Percentiles rank a stretch among this genome's conserved stretches.
phyloP scores from a whole-genome alignment of 2,113 vertebrate genomes.

The Cephalopterus ornatus region DNA sequence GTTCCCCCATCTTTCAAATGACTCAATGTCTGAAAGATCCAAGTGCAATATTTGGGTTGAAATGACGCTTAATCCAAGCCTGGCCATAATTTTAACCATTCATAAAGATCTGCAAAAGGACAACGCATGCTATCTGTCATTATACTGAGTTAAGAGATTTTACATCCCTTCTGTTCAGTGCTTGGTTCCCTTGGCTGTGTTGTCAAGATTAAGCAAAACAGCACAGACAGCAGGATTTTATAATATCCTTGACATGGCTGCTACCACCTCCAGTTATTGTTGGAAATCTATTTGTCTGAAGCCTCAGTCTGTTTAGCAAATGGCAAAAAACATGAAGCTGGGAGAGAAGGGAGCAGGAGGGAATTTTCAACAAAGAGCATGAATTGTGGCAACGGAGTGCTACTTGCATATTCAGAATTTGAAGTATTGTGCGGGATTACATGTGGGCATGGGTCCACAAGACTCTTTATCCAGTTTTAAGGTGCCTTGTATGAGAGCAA shows the following conservation, averaged over 20 bases:
- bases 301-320: background rate
- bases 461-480: background rate
- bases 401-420: background rate
- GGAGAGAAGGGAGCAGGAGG: background rate
- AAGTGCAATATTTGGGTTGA: constrained; percentile 44
- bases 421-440: background rate
- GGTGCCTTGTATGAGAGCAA: background rate
- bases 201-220: constrained; percentile 36
- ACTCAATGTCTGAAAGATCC: constrained; percentile 21
- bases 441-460: background rate
- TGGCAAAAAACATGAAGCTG: background rate
- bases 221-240: constrained; percentile 19
- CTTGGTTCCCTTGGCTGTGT: background rate
- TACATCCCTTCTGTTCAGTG: constrained; percentile 3
- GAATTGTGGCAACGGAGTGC: background rate
- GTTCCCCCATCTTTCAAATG: constrained; percentile 15
- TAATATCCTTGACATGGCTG: constrained; percentile 2
- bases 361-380: background rate
- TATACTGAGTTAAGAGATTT: constrained; percentile 3
- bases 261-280: background rate
- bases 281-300: background rate
- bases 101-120: constrained; percentile 23
- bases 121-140: constrained; percentile 7
- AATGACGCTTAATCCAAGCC: constrained; percentile 4
- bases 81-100: background rate